Base-by-base conservation (phyloP, 2,113 vertebrate genomes). In the Ammospiza nelsoni region DNA sequence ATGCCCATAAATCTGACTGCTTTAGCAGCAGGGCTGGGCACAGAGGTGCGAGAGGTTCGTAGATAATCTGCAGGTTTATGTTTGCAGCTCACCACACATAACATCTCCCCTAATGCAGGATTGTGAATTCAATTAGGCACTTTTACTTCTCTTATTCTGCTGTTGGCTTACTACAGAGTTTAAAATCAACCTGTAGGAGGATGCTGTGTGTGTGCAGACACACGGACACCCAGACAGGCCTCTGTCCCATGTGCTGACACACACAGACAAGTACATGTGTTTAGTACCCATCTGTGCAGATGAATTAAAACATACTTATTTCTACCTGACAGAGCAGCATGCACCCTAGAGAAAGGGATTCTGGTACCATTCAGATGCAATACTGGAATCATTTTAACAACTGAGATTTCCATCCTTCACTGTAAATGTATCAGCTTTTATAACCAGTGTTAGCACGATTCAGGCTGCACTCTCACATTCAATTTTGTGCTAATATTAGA, bases 311-410 rank as follows among this genome's bases (percentile, higher is more conserved):
- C 29, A 62, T 92, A 95, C 66, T 92, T 87, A 87, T 95, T 94
- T 93, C 95, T 94, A 95, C 92, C 80, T 15, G 55, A 92, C 66
- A 95, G 81, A 93, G 83, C 48, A 93, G 95, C 98, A 98, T 97
- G 98, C 97, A 97, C 84, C 84, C 94, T 95, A 84, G 90, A 92
- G 71, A 79, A 89, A 77, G 49, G 27, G 39, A 84, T 67, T 84
- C 91, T 84, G 86, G 59, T 93, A 78, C 74, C 92, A 88, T 84
- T 95, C 75, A 96, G 97, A 98, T 98, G 97, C 97, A 98, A 97
- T 94, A 85, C 95, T 96, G 97, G 97, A 97, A 98, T 96, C 95
- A 96, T 96, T 97, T 94, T 84, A 96, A 93, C 51, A 71, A 57
- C 79, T 66, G 41, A 43, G 58, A 66, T 39, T 63, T 59, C 28